Evolutionary conservation across 2,888 invertebrate species (phyloP).

Genomic region (Mimachlamys varia): DNA sequence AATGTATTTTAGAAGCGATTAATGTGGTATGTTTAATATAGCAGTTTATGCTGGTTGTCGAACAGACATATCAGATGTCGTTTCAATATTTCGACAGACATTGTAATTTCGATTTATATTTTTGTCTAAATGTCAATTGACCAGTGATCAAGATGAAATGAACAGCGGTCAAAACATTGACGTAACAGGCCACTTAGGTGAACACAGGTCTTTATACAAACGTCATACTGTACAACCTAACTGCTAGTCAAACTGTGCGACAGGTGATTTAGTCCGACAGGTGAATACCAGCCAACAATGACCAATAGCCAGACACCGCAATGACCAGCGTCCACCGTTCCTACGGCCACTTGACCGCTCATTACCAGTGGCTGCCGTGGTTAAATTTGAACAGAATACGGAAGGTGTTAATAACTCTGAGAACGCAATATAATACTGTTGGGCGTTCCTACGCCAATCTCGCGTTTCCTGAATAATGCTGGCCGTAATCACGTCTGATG

Average conservation of each 20-base stretch:
- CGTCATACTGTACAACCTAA: background rate
- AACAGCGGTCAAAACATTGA: background rate
- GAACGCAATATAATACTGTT: background rate
- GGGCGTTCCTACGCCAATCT: constrained; percentile 11
- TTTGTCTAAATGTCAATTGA: background rate
- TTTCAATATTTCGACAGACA: background rate
- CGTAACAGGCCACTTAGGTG: background rate
- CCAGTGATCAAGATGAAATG: background rate
- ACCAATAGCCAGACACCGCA: background rate
- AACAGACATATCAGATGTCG: no score
- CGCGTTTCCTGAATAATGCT: background rate
- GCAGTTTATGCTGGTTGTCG: no score
- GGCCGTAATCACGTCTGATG: background rate
- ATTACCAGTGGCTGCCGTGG: background rate
- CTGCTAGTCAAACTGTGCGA: background rate
- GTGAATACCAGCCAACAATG: background rate
- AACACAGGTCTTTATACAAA: background rate
- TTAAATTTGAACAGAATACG: background rate
- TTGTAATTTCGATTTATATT: background rate
- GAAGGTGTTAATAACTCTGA: background rate
- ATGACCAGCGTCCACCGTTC: background rate
- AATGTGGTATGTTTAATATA: no score
- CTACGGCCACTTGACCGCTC: constrained; percentile 10
- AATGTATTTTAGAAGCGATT: no score
- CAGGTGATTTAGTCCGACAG: background rate